Percentiles rank a stretch among this genome's conserved stretches.
These are phyloP conservation scores for Ommatoiulus sabulosus DNA, from an alignment of 2,888 invertebrate genomes.

Conservation along the genomic window DNA sequence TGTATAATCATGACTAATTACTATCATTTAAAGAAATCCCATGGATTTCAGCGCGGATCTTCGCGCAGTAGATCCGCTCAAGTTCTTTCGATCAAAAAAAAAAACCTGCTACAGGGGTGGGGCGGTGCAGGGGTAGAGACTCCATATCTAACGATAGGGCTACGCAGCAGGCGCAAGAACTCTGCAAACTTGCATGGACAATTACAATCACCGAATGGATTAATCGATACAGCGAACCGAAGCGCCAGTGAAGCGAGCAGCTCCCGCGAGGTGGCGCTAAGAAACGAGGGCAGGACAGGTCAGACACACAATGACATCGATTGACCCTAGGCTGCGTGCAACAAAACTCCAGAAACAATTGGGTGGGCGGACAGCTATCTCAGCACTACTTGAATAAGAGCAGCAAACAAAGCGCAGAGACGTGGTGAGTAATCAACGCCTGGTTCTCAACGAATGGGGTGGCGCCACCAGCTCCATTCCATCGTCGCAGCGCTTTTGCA, in stretches of 20 bases:
- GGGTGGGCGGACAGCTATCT: slow-evolving; percentile 37
- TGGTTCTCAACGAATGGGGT: not conserved
- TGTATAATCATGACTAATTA: slow-evolving; percentile 42
- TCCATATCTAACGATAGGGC: not conserved
- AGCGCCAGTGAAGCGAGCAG: slow-evolving; percentile 9
- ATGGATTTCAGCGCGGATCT: not conserved
- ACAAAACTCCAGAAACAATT: not conserved
- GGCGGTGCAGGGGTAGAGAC: not conserved
- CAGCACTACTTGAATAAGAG: slow-evolving; percentile 41
- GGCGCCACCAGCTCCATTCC: not conserved
- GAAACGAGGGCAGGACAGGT: slow-evolving; percentile 41
- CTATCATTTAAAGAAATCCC: slow-evolving; percentile 47
- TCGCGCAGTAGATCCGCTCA: not conserved
- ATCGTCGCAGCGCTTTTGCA: no score
- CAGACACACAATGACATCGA: slow-evolving; percentile 37
- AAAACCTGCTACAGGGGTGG: not conserved
- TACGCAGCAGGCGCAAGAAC: not conserved
- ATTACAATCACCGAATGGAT: slow-evolving; percentile 9
- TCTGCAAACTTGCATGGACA: not conserved
- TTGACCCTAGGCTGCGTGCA: slow-evolving; percentile 38
- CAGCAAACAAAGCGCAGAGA: not conserved
- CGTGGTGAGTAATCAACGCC: not conserved
- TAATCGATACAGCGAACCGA: slow-evolving; percentile 31
- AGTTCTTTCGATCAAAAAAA: slow-evolving; percentile 45
- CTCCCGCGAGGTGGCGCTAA: not conserved